These are phyloP conservation scores for Drosophila austrosaltans DNA, from an alignment of 2,888 invertebrate genomes.

Conservation along the genomic window DNA sequence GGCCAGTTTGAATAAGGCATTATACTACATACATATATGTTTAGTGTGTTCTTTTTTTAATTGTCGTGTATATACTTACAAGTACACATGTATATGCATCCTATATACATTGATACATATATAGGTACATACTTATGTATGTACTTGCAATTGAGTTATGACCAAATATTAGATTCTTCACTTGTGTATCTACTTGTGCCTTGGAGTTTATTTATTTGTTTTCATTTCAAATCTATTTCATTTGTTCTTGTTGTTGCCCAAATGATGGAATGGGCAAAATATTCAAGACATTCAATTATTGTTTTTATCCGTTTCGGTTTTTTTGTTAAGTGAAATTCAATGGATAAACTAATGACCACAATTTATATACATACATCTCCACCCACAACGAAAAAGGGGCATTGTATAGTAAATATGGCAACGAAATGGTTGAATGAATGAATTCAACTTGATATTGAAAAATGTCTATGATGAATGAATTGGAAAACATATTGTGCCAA, in stretches of 20 bases:
- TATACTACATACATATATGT: background rate
- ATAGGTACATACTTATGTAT: background rate
- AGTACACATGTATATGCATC: background rate
- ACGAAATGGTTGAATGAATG: constrained; percentile 1
- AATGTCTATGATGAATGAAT: constrained; percentile 13
- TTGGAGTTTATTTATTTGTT: constrained; percentile 46
- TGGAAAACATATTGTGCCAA: constrained; percentile 7
- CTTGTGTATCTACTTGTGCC: constrained; percentile 25
- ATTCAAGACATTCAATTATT: constrained; percentile 47
- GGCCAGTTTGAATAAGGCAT: constrained; percentile 31
- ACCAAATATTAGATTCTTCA: constrained; percentile 37
- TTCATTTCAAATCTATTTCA: background rate
- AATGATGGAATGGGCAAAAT: constrained; percentile 52
- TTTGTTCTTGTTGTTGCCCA: constrained; percentile 35
- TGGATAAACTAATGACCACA: constrained; percentile 4
- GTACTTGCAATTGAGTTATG: constrained; percentile 40
- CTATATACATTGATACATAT: constrained; percentile 27
- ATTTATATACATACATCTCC: constrained; percentile 1
- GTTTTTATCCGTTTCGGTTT: constrained; percentile 7
- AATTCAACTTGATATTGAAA: constrained; percentile 5
- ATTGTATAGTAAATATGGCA: background rate
- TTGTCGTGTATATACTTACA: constrained; percentile 18
- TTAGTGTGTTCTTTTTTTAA: constrained; percentile 1
- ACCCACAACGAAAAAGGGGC: background rate
- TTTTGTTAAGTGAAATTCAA: background rate